phyloP scores from a whole-genome alignment of 2,888 invertebrate species.

The Ceraclea dissimilis region DNA sequence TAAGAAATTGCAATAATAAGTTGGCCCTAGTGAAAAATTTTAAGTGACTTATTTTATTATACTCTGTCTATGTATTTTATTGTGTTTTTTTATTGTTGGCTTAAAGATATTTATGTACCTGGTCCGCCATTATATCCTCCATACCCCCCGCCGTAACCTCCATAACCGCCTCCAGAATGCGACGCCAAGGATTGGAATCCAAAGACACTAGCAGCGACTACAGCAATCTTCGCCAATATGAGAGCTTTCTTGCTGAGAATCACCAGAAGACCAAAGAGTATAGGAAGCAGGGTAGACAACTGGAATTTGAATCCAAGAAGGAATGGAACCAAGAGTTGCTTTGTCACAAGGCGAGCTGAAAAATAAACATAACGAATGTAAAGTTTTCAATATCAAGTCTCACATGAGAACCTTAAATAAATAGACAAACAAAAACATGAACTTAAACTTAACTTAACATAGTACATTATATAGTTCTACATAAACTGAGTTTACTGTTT shows the following conservation, averaged over 20 bases:
- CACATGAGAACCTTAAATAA: no score
- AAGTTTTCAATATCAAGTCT: background rate
- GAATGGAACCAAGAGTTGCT: constrained; percentile 68
- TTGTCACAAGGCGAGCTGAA: constrained; percentile 63
- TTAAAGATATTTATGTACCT: no score
- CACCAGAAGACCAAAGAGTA: constrained; percentile 63
- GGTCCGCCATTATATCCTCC: constrained; percentile 19
- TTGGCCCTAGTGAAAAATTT: no score
- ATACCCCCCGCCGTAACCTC: constrained; percentile 28
- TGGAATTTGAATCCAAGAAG: constrained; percentile 76
- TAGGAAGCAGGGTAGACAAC: constrained; percentile 62
- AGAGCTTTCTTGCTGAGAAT: constrained; percentile 72
- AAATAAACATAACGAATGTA: no score
- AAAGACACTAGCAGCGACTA: constrained; percentile 62
- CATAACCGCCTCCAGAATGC: constrained; percentile 35
- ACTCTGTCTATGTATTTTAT: no score
- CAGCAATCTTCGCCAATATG: constrained; percentile 64
- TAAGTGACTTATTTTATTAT: no score
- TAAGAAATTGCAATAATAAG: no score
- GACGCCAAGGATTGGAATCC: constrained; percentile 42
- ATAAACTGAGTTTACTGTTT: no score
- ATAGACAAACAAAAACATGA: no score
- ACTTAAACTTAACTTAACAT: no score
- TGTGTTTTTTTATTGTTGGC: no score
- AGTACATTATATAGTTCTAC: no score